Conservation (phyloP, 2,797 vertebrate genomes). For the Bryconaethiops microstoma region DNA sequence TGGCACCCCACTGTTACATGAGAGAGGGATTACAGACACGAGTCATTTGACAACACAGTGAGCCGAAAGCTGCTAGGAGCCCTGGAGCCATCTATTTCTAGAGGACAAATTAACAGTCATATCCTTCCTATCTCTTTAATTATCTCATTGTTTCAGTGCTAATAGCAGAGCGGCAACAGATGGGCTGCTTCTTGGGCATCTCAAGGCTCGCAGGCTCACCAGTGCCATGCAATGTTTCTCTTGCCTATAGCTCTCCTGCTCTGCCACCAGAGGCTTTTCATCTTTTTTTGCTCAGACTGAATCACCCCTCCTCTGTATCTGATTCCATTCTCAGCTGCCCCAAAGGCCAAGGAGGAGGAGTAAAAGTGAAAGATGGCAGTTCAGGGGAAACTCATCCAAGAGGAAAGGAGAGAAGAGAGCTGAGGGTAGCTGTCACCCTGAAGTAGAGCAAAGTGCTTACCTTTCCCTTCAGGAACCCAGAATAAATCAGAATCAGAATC, state of each 20-base stretch:
- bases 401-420: constrained; percentile 17
- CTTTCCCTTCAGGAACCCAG: neutral
- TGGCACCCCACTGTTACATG: neutral
- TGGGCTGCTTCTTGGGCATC: constrained; percentile 46
- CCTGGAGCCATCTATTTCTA: constrained; percentile 19
- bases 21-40: constrained; percentile 2
- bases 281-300: constrained; percentile 53
- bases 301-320: constrained; percentile 2
- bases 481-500: neutral
- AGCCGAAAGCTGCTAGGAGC: neutral
- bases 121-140: constrained; percentile 32
- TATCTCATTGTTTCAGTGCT: constrained; percentile 18
- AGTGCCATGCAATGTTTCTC: neutral
- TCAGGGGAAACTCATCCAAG: constrained; percentile 7
- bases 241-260: constrained; percentile 31
- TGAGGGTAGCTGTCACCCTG: constrained; percentile 21
- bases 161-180: constrained; percentile 46
- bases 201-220: constrained; percentile 7
- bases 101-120: neutral
- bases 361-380: constrained; percentile 58
- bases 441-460: constrained; percentile 5
- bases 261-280: constrained; percentile 51
- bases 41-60: neutral
- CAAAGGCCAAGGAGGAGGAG: constrained; percentile 40
- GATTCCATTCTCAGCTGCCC: constrained; percentile 45